Conservation (phyloP, 2,113 vertebrate species). For the Lepidothrix coronata region DNA sequence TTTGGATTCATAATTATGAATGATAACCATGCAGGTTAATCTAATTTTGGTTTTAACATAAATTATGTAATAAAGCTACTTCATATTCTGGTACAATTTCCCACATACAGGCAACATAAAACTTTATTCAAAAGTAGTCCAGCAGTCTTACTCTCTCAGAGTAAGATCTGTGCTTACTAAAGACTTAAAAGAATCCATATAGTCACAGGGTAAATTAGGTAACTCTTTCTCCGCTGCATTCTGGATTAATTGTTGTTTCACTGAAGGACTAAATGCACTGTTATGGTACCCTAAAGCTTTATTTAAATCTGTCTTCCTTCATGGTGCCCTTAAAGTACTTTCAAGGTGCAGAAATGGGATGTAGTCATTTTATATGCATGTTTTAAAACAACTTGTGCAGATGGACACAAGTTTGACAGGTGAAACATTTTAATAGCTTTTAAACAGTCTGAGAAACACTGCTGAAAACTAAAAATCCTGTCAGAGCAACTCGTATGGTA, state of each 20-base stretch:
- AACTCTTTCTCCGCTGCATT: not conserved
- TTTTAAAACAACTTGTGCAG: not conserved
- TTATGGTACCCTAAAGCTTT: not conserved
- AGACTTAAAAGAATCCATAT: not conserved
- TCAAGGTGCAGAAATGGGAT: not conserved
- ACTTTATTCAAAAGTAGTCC: not conserved
- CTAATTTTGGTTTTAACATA: not conserved
- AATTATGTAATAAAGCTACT: not conserved
- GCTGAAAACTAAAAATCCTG: not conserved
- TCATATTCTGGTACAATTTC: constrained; percentile 21
- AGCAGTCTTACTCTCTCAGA: not conserved
- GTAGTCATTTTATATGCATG: not conserved
- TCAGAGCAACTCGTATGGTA: not conserved
- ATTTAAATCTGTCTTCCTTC: not conserved
- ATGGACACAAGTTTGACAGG: not conserved
- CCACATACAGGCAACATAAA: not conserved
- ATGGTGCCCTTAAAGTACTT: not conserved
- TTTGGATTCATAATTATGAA: not conserved
- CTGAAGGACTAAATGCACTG: not conserved
- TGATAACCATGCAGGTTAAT: not conserved
- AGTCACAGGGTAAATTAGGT: not conserved
- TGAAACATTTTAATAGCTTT: not conserved
- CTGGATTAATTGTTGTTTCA: not conserved
- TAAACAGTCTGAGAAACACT: not conserved
- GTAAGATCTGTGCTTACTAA: not conserved